These are phyloP conservation scores for Myotis vivesi DNA, from an alignment of 2,797 vertebrate species.

Conservation along the genomic window DNA sequence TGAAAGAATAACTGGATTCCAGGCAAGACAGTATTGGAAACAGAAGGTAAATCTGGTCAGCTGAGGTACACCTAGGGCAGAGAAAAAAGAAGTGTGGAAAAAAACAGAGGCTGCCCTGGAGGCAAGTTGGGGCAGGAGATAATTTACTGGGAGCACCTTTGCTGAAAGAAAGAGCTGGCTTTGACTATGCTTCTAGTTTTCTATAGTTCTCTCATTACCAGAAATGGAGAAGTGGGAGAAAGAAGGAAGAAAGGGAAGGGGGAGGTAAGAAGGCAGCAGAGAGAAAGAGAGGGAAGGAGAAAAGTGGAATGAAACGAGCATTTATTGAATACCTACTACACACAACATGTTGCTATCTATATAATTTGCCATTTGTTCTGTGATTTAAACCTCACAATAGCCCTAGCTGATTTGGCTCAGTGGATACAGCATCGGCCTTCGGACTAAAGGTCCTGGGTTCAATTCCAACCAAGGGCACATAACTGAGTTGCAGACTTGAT, in stretches of 20 bases:
- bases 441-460: no score
- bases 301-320: background rate
- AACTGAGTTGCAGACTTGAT: no score
- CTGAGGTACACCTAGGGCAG: background rate
- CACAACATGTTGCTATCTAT: background rate
- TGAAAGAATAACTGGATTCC: background rate
- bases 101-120: background rate
- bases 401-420: no score
- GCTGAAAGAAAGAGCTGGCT: background rate
- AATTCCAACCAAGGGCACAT: no score
- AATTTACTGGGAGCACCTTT: background rate
- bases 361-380: background rate
- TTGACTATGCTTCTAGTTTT: background rate
- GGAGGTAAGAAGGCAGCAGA: background rate
- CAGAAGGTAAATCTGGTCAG: background rate
- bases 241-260: background rate
- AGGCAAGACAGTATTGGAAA: background rate
- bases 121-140: background rate
- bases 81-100: background rate
- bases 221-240: background rate
- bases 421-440: no score
- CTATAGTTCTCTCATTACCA: background rate
- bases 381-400: constrained; percentile 8
- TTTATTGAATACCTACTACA: background rate
- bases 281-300: background rate